A percentile compares a stretch with the other conserved stretches of the same genome.
Evolutionary conservation across 2,888 invertebrate genomes (phyloP).

Genomic region (Acleris cristana): DNA sequence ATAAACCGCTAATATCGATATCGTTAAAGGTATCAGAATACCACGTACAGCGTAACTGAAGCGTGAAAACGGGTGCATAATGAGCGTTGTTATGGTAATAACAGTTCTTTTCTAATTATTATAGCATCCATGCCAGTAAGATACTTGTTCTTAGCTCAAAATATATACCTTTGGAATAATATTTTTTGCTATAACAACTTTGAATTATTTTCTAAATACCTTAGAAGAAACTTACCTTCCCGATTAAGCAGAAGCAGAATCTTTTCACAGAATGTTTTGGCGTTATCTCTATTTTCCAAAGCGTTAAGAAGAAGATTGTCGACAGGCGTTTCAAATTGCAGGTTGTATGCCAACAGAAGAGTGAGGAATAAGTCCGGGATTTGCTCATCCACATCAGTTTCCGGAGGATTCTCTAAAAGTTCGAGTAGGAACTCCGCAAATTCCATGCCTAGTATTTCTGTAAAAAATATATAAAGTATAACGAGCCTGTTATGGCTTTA

Average conservation of each 20-base stretch:
- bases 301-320: constrained; percentile 90
- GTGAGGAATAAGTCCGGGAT: constrained; percentile 93
- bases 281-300: constrained; percentile 86
- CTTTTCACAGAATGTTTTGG: constrained; percentile 96
- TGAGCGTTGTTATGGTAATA: too few species aligned
- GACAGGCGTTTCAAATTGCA: constrained; percentile 89
- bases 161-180: too few species aligned
- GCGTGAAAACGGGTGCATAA: too few species aligned
- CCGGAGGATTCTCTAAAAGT: constrained; percentile 91
- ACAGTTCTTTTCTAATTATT: too few species aligned
- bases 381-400: constrained; percentile 92
- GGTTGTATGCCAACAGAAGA: constrained; percentile 93
- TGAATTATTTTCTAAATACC: too few species aligned
- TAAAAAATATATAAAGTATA: constrained; percentile 48
- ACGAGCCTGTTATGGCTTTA: not conserved
- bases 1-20: too few species aligned
- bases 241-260: constrained; percentile 93
- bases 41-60: too few species aligned
- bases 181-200: too few species aligned
- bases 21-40: too few species aligned
- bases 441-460: constrained; percentile 92
- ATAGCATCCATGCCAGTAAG: too few species aligned
- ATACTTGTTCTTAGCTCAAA: too few species aligned
- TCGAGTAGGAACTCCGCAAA: constrained; percentile 92
- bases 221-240: constrained; percentile 86